Evolutionary conservation across 2,113 vertebrate species (phyloP).

Genomic region (Oryzias curvinotus): DNA sequence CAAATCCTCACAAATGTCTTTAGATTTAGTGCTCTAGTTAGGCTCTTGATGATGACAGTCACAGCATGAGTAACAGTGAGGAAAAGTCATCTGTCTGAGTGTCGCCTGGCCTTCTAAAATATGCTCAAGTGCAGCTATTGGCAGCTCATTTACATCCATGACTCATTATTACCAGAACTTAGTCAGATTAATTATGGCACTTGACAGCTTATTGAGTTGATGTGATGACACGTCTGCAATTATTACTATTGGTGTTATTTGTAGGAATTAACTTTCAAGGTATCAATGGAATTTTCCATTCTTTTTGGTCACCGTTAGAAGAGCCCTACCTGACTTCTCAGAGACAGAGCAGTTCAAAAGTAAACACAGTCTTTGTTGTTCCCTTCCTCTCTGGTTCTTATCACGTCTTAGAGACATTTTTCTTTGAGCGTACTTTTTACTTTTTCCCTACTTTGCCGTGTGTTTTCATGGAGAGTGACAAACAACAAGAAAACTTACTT

Average conservation of each 20-base stretch:
- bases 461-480: constrained; percentile 65
- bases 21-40: constrained; percentile 5
- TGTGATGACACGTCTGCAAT: constrained; percentile 37
- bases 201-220: constrained; percentile 28
- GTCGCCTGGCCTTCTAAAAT: constrained; percentile 8
- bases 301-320: constrained; percentile 36
- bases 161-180: constrained; percentile 11
- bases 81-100: constrained; percentile 1
- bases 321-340: constrained; percentile 54
- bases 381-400: constrained; percentile 64
- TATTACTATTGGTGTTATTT: constrained; percentile 33
- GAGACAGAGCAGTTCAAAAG: constrained; percentile 54
- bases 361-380: constrained; percentile 58
- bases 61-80: constrained; percentile 2
- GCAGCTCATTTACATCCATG: constrained; percentile 7
- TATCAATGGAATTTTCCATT: constrained; percentile 61
- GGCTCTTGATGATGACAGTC: constrained; percentile 9
- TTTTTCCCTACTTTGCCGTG: constrained; percentile 34
- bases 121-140: constrained; percentile 12
- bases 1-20: constrained; percentile 7
- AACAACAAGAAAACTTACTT: constrained; percentile 54
- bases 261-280: constrained; percentile 29
- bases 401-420: constrained; percentile 60
- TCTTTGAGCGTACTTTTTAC: constrained; percentile 47
- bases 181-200: constrained; percentile 20